Percentiles rank a stretch among this genome's conserved stretches.
Evolutionary conservation across 30 jellyfish, hydroid and myxozoan genomes (phyloP).

Genomic region (Cassiopea xamachana): DNA sequence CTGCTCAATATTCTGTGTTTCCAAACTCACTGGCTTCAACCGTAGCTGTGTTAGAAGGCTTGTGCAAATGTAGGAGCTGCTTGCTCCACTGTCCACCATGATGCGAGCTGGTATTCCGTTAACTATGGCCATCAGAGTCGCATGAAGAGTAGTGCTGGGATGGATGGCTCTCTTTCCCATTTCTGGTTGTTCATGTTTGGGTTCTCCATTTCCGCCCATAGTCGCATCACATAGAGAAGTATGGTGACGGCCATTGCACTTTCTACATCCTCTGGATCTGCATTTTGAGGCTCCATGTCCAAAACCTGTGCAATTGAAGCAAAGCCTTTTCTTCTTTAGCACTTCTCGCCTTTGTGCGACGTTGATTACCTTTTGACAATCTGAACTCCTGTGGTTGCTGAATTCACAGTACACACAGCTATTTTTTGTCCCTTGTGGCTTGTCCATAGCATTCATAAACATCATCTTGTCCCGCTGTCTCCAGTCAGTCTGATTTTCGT

Average conservation of each 20-base stretch:
- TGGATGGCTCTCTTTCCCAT: no score
- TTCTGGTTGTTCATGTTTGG: no score
- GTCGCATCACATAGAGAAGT: slow-evolving; percentile 80
- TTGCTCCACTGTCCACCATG: slow-evolving; percentile 67
- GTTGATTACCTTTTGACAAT: slow-evolving; percentile 23
- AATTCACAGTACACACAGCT: slow-evolving; percentile 49
- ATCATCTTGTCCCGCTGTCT: slow-evolving; percentile 40
- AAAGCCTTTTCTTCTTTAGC: slow-evolving; percentile 52
- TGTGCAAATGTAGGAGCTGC: slow-evolving; percentile 50
- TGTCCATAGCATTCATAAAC: not conserved
- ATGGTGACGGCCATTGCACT: slow-evolving; percentile 71
- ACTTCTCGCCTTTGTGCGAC: slow-evolving; percentile 47
- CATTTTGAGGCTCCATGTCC: slow-evolving; percentile 73
- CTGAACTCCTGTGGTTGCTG: slow-evolving; percentile 20
- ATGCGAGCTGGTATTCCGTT: slow-evolving; percentile 53
- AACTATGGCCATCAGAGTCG: slow-evolving; percentile 53
- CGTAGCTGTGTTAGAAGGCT: not conserved
- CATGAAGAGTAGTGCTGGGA: no score
- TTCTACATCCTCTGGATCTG: slow-evolving; percentile 38
- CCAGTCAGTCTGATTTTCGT: slow-evolving; percentile 9
- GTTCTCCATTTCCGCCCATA: no score
- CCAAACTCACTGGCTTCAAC: slow-evolving; percentile 28
- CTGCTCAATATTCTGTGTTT: slow-evolving; percentile 36
- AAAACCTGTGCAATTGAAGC: slow-evolving; percentile 81
- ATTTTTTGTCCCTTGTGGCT: slow-evolving; percentile 13